Conservation (phyloP, 2,888 invertebrate genomes). For the Sturmia bella region DNA sequence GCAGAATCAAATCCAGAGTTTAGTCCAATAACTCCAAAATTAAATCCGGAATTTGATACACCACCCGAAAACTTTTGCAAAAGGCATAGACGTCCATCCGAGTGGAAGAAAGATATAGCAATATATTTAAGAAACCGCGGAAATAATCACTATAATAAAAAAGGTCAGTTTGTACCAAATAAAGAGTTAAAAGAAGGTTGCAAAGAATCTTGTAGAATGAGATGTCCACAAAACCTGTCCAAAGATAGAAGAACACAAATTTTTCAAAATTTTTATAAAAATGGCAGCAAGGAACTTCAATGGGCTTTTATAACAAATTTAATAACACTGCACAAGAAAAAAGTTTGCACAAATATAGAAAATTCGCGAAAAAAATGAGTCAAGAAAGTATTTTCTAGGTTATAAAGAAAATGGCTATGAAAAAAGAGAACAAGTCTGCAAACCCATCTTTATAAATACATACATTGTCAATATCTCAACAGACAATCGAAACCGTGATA, state of each 20-base stretch:
- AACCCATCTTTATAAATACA: slow-evolving; percentile 60
- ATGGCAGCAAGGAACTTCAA: too few species aligned
- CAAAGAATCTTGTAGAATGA: too few species aligned
- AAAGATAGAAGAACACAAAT: slow-evolving; percentile 60
- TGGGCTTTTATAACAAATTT: too few species aligned
- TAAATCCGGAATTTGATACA: slow-evolving; percentile 46
- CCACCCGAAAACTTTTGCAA: slow-evolving; percentile 49
- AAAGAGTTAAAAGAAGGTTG: too few species aligned
- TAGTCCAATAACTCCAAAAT: slow-evolving; percentile 45
- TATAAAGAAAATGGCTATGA: slow-evolving; percentile 55
- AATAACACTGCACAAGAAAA: too few species aligned
- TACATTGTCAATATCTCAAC: too few species aligned
- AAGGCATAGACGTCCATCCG: slow-evolving; percentile 37
- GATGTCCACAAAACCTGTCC: slow-evolving; percentile 45
- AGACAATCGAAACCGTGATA: too few species aligned
- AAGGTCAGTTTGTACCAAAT: too few species aligned
- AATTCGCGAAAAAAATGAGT: too few species aligned
- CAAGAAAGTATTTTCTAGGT: too few species aligned
- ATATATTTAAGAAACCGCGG: slow-evolving; percentile 50
- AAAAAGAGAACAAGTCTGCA: slow-evolving; percentile 57
- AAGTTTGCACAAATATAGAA: too few species aligned
- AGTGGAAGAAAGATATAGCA: slow-evolving; percentile 49
- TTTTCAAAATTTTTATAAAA: slow-evolving; percentile 51
- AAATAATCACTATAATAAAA: slow-evolving; percentile 48
- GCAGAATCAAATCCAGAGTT: too few species aligned